Conservation (phyloP, 1,140 invertebrate species). For the Belonocnema kinseyi region DNA sequence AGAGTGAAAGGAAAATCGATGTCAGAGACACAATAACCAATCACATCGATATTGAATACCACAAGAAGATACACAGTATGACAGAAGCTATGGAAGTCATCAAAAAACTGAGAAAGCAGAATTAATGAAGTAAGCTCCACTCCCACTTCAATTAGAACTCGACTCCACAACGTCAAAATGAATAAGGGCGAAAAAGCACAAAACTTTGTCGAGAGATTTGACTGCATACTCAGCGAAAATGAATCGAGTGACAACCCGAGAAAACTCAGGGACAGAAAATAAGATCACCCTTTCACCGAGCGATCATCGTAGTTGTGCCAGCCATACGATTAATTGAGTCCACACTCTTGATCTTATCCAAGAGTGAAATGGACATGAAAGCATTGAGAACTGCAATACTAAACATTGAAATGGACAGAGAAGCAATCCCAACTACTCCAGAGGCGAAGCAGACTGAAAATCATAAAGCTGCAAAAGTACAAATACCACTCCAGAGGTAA, state of each 20-base stretch:
- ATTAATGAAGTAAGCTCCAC: constrained; percentile 43
- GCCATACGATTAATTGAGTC: constrained; percentile 41
- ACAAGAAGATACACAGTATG: constrained; percentile 37
- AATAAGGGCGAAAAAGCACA: constrained; percentile 20
- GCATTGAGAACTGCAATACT: constrained; percentile 40
- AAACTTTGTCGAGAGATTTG: constrained; percentile 46
- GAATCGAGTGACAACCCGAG: constrained; percentile 45
- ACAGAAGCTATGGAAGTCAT: constrained; percentile 28
- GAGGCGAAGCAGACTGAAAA: constrained; percentile 34
- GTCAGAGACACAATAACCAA: too few species aligned
- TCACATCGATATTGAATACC: constrained; percentile 35
- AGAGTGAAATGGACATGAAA: constrained; percentile 37
- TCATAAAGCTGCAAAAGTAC: constrained; percentile 33
- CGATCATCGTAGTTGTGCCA: constrained; percentile 40
- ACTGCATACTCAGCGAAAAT: constrained; percentile 48
- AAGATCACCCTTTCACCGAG: constrained; percentile 50
- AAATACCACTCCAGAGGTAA: constrained; percentile 1
- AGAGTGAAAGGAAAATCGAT: too few species aligned
- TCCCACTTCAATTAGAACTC: constrained; percentile 47
- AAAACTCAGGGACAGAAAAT: constrained; percentile 47
- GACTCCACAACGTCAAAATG: constrained; percentile 38
- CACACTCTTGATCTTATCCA: constrained; percentile 6
- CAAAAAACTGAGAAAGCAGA: background rate
- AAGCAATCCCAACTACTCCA: constrained; percentile 28
- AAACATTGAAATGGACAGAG: too few species aligned